phyloP scores from a whole-genome alignment of 2,797 vertebrate species.

The Galagoides demidoff region DNA sequence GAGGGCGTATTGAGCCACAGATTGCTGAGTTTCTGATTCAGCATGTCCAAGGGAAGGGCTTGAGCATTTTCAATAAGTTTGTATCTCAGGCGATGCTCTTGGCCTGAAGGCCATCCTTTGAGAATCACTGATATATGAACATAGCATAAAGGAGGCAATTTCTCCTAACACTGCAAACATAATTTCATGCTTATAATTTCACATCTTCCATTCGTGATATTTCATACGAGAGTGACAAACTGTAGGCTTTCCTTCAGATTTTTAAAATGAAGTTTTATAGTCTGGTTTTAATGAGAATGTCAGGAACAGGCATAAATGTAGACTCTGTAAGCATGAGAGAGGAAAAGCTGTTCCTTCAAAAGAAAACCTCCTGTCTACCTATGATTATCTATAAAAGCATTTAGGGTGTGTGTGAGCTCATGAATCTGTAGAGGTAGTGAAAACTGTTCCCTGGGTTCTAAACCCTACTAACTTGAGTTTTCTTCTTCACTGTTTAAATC shows the following conservation, averaged over 20 bases:
- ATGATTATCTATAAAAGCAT: background rate
- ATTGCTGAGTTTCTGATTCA: background rate
- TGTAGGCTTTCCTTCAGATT: constrained; percentile 4
- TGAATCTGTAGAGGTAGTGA: background rate
- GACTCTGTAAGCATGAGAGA: background rate
- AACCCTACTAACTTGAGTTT: background rate
- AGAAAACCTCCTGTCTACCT: background rate
- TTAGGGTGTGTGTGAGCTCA: background rate
- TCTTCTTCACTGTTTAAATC: background rate
- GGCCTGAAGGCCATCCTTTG: background rate
- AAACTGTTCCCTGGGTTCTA: background rate
- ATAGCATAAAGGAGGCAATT: background rate
- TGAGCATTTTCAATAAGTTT: background rate
- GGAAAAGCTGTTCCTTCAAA: constrained; percentile 22
- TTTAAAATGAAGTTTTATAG: constrained; percentile 20
- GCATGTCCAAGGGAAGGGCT: background rate
- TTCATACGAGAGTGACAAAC: background rate
- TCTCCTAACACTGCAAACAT: background rate
- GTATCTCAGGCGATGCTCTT: background rate
- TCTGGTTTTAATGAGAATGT: constrained; percentile 42
- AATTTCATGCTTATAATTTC: background rate
- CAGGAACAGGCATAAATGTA: background rate
- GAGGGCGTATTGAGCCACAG: background rate
- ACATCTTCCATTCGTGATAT: background rate
- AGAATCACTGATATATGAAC: background rate